These are phyloP conservation scores for Heliconius himera DNA, from an alignment of 1,140 invertebrate species.

Conservation along the genomic window DNA sequence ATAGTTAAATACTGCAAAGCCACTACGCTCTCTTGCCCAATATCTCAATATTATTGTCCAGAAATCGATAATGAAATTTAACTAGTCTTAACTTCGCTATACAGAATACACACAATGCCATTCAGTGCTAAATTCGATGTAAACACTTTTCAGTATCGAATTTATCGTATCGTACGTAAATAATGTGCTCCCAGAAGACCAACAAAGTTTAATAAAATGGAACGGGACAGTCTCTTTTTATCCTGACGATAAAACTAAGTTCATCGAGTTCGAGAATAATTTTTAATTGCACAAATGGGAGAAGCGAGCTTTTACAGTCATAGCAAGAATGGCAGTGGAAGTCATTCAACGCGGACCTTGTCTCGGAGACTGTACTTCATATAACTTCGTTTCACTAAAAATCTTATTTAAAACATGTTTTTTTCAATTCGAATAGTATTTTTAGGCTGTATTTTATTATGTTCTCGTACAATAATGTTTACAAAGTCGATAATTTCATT, in stretches of 20 bases:
- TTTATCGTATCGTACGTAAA: background rate
- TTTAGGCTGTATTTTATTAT: slow-evolving; percentile 9
- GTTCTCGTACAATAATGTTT: slow-evolving; percentile 19
- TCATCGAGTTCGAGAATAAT: slow-evolving; percentile 16
- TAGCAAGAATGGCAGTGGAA: slow-evolving; percentile 14
- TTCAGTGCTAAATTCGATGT: too few relatives aligned
- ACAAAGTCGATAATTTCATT: background rate
- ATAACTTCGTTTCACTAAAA: background rate
- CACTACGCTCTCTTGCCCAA: too few relatives aligned
- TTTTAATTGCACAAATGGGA: slow-evolving; percentile 33
- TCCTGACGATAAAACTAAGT: slow-evolving; percentile 21
- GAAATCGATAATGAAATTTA: too few relatives aligned
- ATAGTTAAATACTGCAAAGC: too few relatives aligned
- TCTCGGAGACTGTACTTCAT: background rate
- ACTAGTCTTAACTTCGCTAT: too few relatives aligned
- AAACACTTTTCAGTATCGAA: too few relatives aligned
- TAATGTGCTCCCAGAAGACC: slow-evolving; percentile 6
- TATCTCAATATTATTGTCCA: too few relatives aligned
- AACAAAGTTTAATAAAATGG: slow-evolving; percentile 20
- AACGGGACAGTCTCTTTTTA: slow-evolving; percentile 2
- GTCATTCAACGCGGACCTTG: slow-evolving; percentile 17
- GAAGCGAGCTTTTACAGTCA: slow-evolving; percentile 16
- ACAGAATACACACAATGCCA: too few relatives aligned
- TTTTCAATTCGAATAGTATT: background rate
- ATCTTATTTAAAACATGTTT: slow-evolving; percentile 9